These are phyloP conservation scores for Coptotermes formosanus DNA, from an alignment of 1,140 invertebrate species.

Conservation along the genomic window DNA sequence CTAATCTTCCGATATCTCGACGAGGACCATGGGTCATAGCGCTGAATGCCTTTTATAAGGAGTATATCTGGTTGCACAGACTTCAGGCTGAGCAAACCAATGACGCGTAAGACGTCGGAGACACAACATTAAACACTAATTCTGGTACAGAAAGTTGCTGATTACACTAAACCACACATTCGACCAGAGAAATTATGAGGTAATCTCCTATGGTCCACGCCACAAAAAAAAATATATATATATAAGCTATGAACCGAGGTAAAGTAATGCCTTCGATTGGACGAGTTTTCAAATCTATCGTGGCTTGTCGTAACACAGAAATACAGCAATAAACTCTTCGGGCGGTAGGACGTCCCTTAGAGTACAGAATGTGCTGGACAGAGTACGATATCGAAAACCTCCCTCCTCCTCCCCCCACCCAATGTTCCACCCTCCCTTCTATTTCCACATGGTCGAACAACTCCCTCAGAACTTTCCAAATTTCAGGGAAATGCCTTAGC, in stretches of 20 bases:
- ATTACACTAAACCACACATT: not conserved
- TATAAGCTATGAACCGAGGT: not conserved
- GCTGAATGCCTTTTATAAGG: not conserved
- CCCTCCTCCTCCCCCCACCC: not conserved
- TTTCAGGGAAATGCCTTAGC: not conserved
- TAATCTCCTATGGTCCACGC: not conserved
- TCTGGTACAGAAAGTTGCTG: not conserved
- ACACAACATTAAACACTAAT: not conserved
- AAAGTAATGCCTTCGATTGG: not conserved
- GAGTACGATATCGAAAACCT: not conserved
- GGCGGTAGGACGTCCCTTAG: not conserved
- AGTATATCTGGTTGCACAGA: not conserved
- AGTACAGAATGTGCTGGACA: not conserved
- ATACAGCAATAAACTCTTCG: not conserved
- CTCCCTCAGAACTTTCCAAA: slow-evolving; percentile 9
- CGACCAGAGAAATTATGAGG: not conserved
- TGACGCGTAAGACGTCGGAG: not conserved
- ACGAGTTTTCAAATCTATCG: not conserved
- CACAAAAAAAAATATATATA: not conserved
- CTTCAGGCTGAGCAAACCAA: not conserved
- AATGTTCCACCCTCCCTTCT: not conserved
- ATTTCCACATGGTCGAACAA: slow-evolving; percentile 14
- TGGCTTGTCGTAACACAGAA: not conserved
- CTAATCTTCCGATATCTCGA: not conserved
- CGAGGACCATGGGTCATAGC: not conserved